Evolutionary conservation across 2,113 vertebrate species (phyloP).

Genomic region (Donacobius atricapilla): DNA sequence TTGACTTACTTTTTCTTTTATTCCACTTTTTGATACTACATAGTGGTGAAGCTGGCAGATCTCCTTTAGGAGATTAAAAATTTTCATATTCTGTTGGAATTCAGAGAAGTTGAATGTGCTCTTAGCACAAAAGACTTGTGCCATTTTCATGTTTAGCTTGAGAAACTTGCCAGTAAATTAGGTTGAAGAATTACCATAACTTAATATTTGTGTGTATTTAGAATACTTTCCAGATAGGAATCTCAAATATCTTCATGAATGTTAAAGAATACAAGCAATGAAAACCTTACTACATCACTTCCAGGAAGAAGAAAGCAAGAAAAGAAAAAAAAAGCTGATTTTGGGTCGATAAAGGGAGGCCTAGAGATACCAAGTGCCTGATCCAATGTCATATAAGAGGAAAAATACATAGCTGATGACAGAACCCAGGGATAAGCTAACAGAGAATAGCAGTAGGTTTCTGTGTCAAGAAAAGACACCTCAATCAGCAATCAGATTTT

Average conservation of each 20-base stretch:
- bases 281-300: background rate
- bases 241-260: background rate
- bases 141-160: slow-evolving; percentile 11
- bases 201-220: slow-evolving; percentile 11
- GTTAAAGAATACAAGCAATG: background rate
- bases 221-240: background rate
- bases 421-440: background rate
- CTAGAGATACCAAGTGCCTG: background rate
- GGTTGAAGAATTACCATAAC: background rate
- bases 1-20: background rate
- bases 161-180: slow-evolving; percentile 5
- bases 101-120: background rate
- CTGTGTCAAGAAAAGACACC: background rate
- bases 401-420: background rate
- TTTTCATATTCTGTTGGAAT: slow-evolving; percentile 2
- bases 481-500: background rate
- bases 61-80: background rate
- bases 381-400: background rate
- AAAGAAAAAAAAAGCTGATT: background rate
- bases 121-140: background rate
- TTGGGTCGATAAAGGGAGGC: background rate
- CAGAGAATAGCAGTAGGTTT: background rate
- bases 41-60: background rate
- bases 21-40: background rate
- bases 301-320: background rate